phyloP scores from a whole-genome alignment of 2,113 vertebrate species.

The Eurypyga helias region DNA sequence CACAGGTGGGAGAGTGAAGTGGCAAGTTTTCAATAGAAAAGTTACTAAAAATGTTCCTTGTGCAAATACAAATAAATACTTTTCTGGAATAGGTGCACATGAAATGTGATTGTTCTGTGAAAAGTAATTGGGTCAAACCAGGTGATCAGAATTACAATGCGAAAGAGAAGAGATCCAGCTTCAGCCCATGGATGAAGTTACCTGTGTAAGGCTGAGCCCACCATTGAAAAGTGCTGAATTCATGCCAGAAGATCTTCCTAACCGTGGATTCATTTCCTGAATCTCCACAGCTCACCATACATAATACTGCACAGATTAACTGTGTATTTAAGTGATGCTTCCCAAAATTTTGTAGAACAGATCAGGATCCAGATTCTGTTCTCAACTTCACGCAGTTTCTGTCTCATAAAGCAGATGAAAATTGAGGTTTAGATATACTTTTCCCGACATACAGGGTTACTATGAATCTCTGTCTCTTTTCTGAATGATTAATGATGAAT shows the following conservation, averaged over 20 bases:
- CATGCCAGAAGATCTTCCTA: neutral
- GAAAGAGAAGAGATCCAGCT: neutral
- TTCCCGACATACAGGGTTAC: constrained; percentile 15
- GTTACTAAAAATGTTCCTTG: neutral
- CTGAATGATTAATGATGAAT: constrained; percentile 72
- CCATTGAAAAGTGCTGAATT: neutral
- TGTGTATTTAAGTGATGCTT: neutral
- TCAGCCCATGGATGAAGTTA: neutral
- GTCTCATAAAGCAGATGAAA: neutral
- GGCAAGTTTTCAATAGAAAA: neutral
- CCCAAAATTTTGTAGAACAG: neutral
- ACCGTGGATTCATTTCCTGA: neutral
- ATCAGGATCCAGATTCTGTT: neutral
- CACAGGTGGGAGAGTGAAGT: neutral
- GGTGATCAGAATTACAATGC: neutral
- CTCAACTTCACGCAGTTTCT: neutral
- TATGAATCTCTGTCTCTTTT: neutral
- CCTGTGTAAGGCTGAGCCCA: neutral
- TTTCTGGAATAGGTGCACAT: neutral
- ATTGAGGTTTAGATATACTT: neutral
- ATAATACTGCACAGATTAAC: neutral
- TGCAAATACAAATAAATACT: neutral
- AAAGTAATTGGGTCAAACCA: neutral
- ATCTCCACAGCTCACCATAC: neutral
- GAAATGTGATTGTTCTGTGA: neutral